phyloP scores from a whole-genome alignment of 1,140 invertebrate species.

The Atta texana region DNA sequence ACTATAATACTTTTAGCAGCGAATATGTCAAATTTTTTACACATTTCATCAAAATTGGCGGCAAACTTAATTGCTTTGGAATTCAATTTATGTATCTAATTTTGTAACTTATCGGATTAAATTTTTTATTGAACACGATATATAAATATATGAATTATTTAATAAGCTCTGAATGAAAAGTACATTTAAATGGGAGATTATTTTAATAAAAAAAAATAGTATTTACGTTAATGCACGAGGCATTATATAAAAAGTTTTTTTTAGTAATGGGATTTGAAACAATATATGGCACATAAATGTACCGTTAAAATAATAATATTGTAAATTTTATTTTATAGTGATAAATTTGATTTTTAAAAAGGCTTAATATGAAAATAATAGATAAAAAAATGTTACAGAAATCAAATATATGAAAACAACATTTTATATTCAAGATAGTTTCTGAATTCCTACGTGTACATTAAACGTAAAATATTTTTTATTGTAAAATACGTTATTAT shows the following conservation, averaged over 20 bases:
- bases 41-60: background rate
- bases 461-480: constrained; percentile 32
- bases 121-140: background rate
- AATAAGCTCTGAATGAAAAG: background rate
- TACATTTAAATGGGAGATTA: background rate
- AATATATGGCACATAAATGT: background rate
- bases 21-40: background rate
- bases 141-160: background rate
- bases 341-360: background rate
- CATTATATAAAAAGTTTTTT: background rate
- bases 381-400: constrained; percentile 9
- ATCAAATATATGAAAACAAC: background rate
- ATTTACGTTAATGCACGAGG: background rate
- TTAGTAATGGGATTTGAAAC: background rate
- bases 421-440: constrained; percentile 2
- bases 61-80: background rate
- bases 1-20: background rate
- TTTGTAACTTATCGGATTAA: background rate
- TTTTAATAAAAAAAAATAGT: background rate
- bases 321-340: background rate
- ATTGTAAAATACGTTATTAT: background rate
- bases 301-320: background rate
- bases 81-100: background rate
- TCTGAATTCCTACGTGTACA: background rate
- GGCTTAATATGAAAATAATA: background rate